phyloP scores from a whole-genome alignment of 2,888 invertebrate genomes.

The Meiosimyza decipiens region DNA sequence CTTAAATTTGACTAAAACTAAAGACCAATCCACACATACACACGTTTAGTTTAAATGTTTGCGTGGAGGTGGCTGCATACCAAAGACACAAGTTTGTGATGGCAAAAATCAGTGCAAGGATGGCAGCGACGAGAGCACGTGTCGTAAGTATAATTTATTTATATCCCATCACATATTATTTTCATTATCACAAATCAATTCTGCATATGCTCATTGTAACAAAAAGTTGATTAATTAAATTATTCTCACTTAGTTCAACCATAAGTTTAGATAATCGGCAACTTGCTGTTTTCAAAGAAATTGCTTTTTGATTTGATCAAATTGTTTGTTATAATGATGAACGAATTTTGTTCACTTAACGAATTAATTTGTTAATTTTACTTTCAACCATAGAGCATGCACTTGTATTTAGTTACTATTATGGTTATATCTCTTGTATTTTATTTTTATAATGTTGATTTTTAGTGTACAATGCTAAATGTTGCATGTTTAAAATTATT shows the following conservation, averaged over 20 bases:
- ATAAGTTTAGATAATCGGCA: neutral
- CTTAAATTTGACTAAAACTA: neutral
- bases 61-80: conserved; percentile 66
- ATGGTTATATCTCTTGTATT: too few relatives aligned
- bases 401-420: too few relatives aligned
- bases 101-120: conserved; percentile 69
- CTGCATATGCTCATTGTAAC: neutral
- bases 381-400: too few relatives aligned
- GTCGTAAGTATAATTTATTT: conserved; percentile 63
- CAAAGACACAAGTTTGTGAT: conserved; percentile 69
- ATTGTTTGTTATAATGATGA: neutral
- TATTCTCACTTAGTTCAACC: neutral
- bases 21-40: conserved; percentile 28
- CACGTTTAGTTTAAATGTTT: conserved; percentile 65
- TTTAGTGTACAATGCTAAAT: too few relatives aligned
- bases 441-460: too few relatives aligned
- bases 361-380: too few relatives aligned
- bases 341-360: too few relatives aligned
- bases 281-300: too few relatives aligned
- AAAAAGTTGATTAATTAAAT: neutral
- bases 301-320: neutral
- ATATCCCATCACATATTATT: conserved; percentile 28
- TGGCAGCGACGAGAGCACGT: conserved; percentile 69
- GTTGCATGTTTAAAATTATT: too few relatives aligned
- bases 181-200: conserved; percentile 4